These are phyloP conservation scores for Candidula unifasciata DNA, from an alignment of 2,888 invertebrate species.

Conservation along the genomic window DNA sequence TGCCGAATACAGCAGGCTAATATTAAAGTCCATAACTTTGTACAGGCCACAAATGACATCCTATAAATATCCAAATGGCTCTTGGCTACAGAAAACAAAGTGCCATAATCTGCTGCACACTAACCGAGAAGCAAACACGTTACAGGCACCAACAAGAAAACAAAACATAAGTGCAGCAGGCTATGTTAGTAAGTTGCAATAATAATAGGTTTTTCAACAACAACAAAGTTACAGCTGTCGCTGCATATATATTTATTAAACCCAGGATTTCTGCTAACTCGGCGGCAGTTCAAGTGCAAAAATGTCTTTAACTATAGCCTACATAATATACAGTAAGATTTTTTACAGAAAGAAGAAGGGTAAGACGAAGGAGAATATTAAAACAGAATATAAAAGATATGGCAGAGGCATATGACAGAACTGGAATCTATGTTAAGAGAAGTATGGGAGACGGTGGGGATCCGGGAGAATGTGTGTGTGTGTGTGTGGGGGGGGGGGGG, in stretches of 20 bases:
- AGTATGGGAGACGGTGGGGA: too few species aligned
- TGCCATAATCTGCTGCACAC: too few species aligned
- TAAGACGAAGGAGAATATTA: neutral
- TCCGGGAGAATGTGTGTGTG: too few species aligned
- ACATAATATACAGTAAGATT: neutral
- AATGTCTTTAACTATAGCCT: neutral
- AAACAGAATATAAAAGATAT: neutral
- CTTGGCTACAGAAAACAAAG: too few species aligned
- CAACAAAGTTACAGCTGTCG: constrained; percentile 15
- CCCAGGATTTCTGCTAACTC: neutral
- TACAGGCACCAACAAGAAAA: neutral
- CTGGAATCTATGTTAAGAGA: neutral
- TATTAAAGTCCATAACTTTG: too few species aligned
- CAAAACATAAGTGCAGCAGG: neutral
- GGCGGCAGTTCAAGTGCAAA: too few species aligned
- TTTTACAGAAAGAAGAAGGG: neutral
- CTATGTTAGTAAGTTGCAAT: neutral
- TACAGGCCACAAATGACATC: too few species aligned
- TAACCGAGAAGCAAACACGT: neutral
- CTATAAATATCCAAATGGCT: too few species aligned
- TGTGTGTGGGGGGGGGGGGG: too few species aligned
- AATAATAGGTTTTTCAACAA: neutral
- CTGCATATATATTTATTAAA: neutral
- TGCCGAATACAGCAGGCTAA: too few species aligned
- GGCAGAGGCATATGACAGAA: neutral